A percentile compares a stretch with the other conserved stretches of the same genome.
phyloP scores from a whole-genome alignment of 1,140 invertebrate species.

The Pantala flavescens region DNA sequence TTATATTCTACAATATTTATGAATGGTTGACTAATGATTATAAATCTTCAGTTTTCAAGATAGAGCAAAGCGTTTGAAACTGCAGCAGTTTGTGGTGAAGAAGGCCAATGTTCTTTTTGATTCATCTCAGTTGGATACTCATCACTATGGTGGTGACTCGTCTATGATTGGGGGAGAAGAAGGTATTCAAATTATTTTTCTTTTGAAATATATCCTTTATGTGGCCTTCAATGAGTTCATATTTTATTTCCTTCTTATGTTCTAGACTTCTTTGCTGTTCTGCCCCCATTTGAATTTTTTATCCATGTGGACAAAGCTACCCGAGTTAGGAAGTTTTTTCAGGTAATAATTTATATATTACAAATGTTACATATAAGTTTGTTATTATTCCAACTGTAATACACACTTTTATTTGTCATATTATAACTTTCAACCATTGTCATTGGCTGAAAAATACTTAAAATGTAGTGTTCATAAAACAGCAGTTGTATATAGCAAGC shows the following conservation, averaged over 20 bases:
- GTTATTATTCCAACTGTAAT: too few relatives aligned
- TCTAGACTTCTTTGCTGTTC: constrained; percentile 65
- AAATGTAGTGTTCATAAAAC: too few relatives aligned
- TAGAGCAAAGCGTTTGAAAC: constrained; percentile 64
- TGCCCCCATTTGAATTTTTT: constrained; percentile 78
- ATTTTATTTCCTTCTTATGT: constrained; percentile 29
- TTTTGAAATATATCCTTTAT: not conserved
- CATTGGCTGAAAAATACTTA: too few relatives aligned
- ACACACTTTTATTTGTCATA: too few relatives aligned
- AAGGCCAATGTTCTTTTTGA: constrained; percentile 60
- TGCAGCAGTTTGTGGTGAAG: constrained; percentile 72
- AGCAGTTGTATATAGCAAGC: too few relatives aligned
- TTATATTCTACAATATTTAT: too few relatives aligned
- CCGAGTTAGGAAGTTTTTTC: constrained; percentile 62
- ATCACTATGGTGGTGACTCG: constrained; percentile 29
- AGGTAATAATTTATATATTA: too few relatives aligned
- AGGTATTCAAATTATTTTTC: constrained; percentile 29
- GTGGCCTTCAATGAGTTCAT: constrained; percentile 18
- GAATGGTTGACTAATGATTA: not conserved
- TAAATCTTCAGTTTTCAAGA: constrained; percentile 61
- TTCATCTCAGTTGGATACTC: constrained; percentile 42
- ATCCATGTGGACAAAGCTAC: constrained; percentile 56
- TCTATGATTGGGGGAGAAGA: constrained; percentile 32
- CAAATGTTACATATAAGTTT: too few relatives aligned
- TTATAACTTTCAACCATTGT: too few relatives aligned